These are phyloP conservation scores for Aurelia coerulea DNA, from an alignment of 30 jellyfish, hydroid and myxozoan species.

Conservation along the genomic window DNA sequence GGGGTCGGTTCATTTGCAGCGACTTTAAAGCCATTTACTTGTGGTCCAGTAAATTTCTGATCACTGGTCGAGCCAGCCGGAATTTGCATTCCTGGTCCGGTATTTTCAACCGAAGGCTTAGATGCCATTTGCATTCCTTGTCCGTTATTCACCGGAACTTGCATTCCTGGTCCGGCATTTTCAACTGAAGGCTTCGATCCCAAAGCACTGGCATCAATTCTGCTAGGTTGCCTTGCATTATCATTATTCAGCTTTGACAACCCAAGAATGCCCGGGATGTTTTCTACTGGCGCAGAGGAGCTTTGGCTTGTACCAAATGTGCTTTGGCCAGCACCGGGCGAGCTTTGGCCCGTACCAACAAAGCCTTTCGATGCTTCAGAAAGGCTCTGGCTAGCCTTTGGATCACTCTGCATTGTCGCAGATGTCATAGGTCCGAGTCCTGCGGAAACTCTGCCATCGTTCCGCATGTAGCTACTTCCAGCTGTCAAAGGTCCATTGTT, in stretches of 20 bases:
- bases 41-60: background rate
- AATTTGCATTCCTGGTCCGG: too few relatives aligned
- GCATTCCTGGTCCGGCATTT: background rate
- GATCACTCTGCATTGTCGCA: background rate
- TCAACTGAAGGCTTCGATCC: background rate
- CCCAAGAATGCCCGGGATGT: slow-evolving; percentile 5
- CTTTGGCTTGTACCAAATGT: background rate
- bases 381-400: background rate
- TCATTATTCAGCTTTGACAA: slow-evolving; percentile 6
- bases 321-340: background rate
- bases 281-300: background rate
- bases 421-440: too few relatives aligned
- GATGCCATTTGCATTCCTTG: slow-evolving; percentile 28
- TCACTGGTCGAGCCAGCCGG: background rate
- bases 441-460: background rate
- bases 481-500: background rate
- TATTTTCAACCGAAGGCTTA: too few relatives aligned
- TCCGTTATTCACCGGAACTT: background rate
- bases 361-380: slow-evolving; percentile 6
- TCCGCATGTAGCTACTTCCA: slow-evolving; percentile 14
- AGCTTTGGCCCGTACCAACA: background rate
- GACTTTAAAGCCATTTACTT: background rate
- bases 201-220: too few relatives aligned
- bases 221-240: too few relatives aligned
- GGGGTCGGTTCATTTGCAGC: slow-evolving; percentile 38